phyloP scores from a whole-genome alignment of 2,113 vertebrate genomes.

The Ictalurus punctatus region DNA sequence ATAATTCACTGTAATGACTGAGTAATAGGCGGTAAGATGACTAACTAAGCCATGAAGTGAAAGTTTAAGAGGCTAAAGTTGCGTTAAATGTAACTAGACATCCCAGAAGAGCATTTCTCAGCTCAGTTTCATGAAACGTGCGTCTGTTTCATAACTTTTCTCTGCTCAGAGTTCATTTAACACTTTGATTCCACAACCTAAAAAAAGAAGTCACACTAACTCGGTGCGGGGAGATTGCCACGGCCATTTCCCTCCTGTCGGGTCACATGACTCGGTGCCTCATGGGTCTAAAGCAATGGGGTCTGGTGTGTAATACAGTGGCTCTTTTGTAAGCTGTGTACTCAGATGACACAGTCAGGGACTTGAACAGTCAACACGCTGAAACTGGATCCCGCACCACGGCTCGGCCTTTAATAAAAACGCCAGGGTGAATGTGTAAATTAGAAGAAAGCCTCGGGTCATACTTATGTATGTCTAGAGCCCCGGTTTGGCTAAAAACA shows the following conservation, averaged over 20 bases:
- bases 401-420: constrained; percentile 59
- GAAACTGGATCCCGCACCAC: constrained; percentile 59
- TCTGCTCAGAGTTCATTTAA: constrained; percentile 40
- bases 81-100: background rate
- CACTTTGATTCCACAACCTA: constrained; percentile 56
- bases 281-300: constrained; percentile 59
- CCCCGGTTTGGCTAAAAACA: constrained; percentile 37
- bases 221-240: constrained; percentile 36
- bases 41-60: background rate
- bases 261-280: constrained; percentile 54
- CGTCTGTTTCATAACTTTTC: background rate
- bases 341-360: constrained; percentile 61
- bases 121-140: background rate
- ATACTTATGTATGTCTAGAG: background rate
- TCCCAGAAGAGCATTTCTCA: background rate
- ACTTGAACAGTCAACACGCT: constrained; percentile 57
- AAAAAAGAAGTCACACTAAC: constrained; percentile 60
- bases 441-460: constrained; percentile 14
- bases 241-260: constrained; percentile 55
- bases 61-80: background rate
- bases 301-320: constrained; percentile 59
- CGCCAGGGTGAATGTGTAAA: constrained; percentile 35
- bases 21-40: background rate
- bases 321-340: constrained; percentile 55
- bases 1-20: background rate